phyloP scores from a whole-genome alignment of 1,140 invertebrate species.

The Papilio polyxenes region DNA sequence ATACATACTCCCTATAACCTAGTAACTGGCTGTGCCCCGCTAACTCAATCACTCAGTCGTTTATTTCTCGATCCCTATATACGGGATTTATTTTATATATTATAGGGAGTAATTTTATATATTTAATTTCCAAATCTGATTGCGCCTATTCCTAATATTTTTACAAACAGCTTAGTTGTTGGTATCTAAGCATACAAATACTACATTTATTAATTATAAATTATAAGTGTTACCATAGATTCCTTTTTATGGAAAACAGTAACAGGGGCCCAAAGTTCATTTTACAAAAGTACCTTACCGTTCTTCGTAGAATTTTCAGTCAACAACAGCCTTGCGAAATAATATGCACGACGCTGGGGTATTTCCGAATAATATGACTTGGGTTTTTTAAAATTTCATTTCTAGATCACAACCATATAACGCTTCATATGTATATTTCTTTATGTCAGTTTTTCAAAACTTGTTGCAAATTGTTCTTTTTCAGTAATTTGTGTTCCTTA shows the following conservation, averaged over 20 bases:
- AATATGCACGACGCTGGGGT: neutral
- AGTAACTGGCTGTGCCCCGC: neutral
- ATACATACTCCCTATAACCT: neutral
- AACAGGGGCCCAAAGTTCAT: neutral
- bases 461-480: neutral
- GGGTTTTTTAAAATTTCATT: neutral
- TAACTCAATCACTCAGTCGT: too few species aligned
- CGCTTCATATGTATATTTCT: neutral
- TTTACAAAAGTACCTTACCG: neutral
- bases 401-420: neutral
- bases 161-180: too few species aligned
- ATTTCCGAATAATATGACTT: neutral
- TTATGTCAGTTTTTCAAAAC: neutral
- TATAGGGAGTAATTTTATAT: too few species aligned
- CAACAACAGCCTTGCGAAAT: neutral
- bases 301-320: neutral
- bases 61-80: too few species aligned
- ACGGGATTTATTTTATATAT: too few species aligned
- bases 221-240: too few species aligned
- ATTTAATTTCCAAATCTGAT: too few species aligned
- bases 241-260: neutral
- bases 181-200: too few species aligned
- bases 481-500: neutral
- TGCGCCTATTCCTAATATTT: too few species aligned
- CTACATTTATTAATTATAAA: too few species aligned